phyloP scores from a whole-genome alignment of 2,113 vertebrate genomes.

The Asarcornis scutulata region DNA sequence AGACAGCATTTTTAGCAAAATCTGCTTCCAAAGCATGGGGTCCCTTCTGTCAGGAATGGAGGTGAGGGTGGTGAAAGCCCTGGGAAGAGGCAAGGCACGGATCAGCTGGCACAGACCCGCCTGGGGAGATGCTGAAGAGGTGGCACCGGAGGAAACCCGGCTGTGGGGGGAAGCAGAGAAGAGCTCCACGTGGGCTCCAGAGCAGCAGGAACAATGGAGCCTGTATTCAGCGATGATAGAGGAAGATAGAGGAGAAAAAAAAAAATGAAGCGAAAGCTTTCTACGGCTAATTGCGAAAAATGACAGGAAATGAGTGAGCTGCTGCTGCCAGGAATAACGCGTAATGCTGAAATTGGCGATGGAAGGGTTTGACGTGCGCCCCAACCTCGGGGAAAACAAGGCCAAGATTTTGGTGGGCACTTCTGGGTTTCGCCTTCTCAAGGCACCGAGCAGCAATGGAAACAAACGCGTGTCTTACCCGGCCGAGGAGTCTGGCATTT shows the following conservation, averaged over 20 bases:
- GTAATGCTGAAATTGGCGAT: background rate
- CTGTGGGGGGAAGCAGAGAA: background rate
- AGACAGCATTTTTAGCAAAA: background rate
- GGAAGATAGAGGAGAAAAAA: slow-evolving; percentile 19
- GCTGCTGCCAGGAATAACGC: slow-evolving; percentile 39
- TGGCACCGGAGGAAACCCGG: slow-evolving; percentile 18
- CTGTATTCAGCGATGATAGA: slow-evolving; percentile 20
- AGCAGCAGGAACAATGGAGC: slow-evolving; percentile 12
- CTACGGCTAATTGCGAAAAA: slow-evolving; percentile 44
- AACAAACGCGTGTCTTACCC: background rate
- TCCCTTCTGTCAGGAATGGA: background rate
- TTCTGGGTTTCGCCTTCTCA: background rate
- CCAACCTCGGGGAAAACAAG: background rate
- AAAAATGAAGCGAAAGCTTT: slow-evolving; percentile 40
- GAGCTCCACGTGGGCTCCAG: background rate
- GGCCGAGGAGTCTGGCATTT: background rate
- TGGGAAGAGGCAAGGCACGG: fast-evolving
- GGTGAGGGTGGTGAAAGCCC: background rate
- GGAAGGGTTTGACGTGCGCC: background rate
- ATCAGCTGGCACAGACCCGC: background rate
- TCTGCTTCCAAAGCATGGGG: background rate
- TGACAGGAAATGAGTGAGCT: slow-evolving; percentile 44
- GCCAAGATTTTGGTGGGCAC: background rate
- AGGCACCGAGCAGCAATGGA: background rate
- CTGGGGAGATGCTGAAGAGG: background rate